Conservation (phyloP, 1,140 invertebrate species). For the Neuroterus valhalla region DNA sequence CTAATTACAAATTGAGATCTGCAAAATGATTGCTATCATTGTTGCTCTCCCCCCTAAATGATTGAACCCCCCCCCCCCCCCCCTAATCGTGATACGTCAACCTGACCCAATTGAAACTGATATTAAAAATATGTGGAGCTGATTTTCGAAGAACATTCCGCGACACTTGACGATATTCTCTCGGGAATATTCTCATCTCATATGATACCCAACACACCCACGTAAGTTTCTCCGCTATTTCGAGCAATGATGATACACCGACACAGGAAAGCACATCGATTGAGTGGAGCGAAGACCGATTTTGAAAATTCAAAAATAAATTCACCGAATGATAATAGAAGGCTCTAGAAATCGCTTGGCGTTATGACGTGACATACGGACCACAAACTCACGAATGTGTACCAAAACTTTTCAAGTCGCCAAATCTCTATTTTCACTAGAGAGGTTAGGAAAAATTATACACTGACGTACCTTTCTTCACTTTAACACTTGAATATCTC, state of each 20-base stretch:
- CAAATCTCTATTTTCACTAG: not conserved
- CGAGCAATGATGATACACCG: slow-evolving; percentile 53
- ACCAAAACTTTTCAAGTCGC: not conserved
- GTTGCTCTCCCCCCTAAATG: no score
- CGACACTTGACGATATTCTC: not conserved
- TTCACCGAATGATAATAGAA: slow-evolving; percentile 32
- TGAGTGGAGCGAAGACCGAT: slow-evolving; percentile 1
- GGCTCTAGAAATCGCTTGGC: not conserved
- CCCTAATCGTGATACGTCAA: not conserved
- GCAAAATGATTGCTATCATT: not conserved
- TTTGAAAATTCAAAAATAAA: slow-evolving; percentile 49
- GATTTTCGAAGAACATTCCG: slow-evolving; percentile 16
- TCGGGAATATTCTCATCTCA: slow-evolving; percentile 17
- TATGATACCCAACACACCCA: slow-evolving; percentile 43
- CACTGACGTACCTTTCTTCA: slow-evolving; percentile 4
- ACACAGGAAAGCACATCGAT: slow-evolving; percentile 36
- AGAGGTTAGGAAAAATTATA: not conserved
- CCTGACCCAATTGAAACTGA: not conserved
- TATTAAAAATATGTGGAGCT: not conserved
- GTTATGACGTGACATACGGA: slow-evolving; percentile 33
- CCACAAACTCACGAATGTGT: not conserved
- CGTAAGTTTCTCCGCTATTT: slow-evolving; percentile 56
- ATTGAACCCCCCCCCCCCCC: not conserved
- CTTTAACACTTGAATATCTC: slow-evolving; percentile 1
- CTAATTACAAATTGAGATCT: no score